A percentile compares a stretch with the other conserved stretches of the same genome.
Conservation (phyloP, 1,140 invertebrate genomes). For the Sycobia sp. region DNA sequence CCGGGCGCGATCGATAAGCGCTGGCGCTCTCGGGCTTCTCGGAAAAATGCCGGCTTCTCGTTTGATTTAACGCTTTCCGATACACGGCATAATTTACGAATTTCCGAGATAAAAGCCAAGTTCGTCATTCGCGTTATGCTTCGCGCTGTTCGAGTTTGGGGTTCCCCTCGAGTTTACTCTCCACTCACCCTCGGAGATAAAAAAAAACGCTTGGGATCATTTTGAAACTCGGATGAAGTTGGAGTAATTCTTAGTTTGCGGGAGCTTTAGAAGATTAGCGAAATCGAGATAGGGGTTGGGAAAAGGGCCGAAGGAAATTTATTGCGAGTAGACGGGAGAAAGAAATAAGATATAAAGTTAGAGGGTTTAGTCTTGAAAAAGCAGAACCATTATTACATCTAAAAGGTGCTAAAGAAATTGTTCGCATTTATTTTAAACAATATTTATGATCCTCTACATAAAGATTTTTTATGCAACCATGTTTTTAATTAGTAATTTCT, state of each 20-base stretch:
- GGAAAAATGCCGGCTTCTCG: neutral
- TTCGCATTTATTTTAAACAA: no score
- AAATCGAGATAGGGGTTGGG: neutral
- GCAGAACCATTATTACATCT: neutral
- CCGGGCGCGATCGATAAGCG: neutral
- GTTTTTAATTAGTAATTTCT: no score
- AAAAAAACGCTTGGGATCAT: no score
- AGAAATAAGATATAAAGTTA: neutral
- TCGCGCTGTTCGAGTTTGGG: neutral
- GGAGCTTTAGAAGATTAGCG: neutral
- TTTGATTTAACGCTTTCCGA: slow-evolving; percentile 10
- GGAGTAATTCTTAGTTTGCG: neutral
- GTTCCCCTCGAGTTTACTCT: no score
- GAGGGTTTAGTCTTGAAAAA: neutral
- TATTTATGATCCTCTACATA: no score
- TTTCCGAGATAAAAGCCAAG: neutral
- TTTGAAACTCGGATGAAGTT: neutral
- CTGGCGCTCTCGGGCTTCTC: neutral
- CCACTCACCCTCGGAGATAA: no score
- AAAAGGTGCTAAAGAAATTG: no score
- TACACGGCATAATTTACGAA: neutral
- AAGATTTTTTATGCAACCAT: no score
- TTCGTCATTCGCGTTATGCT: neutral
- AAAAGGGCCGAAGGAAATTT: neutral
- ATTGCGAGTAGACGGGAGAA: neutral